Conservation (phyloP, 1,140 invertebrate genomes). For the Anastrepha ludens region DNA sequence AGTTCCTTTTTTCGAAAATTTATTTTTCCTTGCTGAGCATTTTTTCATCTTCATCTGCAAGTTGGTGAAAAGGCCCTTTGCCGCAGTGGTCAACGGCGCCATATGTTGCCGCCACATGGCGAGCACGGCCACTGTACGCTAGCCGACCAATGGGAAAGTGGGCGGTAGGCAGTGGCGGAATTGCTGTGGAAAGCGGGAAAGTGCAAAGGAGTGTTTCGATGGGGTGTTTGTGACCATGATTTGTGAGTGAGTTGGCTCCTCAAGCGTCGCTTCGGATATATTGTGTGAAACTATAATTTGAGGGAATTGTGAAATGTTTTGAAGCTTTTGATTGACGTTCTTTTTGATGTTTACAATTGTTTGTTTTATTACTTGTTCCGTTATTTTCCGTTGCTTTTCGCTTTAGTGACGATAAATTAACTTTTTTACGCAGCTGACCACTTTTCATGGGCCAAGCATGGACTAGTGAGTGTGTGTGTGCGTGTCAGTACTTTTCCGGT, state of each 20-base stretch:
- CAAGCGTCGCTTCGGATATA: neutral
- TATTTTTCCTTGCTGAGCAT: neutral
- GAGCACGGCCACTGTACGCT: neutral
- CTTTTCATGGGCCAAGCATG: neutral
- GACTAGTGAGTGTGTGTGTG: no score
- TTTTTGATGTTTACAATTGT: conserved; percentile 55
- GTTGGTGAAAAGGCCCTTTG: neutral
- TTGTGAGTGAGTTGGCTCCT: neutral
- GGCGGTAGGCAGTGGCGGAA: no score
- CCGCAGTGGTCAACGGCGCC: conserved; percentile 1
- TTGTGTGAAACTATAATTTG: conserved; percentile 56
- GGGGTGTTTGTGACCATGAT: neutral
- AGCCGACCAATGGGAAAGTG: neutral
- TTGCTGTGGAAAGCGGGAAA: no score
- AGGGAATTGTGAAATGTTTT: conserved; percentile 53
- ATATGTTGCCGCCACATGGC: conserved; percentile 41
- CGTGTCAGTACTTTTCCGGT: neutral
- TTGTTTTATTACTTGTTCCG: conserved; percentile 48
- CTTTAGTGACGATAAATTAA: conserved; percentile 44
- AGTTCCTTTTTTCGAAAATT: conserved; percentile 5
- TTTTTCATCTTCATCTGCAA: conserved; percentile 29
- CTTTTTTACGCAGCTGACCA: conserved; percentile 2
- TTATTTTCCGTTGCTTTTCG: neutral
- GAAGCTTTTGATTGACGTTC: conserved; percentile 56
- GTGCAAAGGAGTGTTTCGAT: neutral